Evolutionary conservation across 2,888 invertebrate genomes (phyloP), one percentile per base, ranked within the genome.

Genomic region (Eupsilia transversa): DNA sequence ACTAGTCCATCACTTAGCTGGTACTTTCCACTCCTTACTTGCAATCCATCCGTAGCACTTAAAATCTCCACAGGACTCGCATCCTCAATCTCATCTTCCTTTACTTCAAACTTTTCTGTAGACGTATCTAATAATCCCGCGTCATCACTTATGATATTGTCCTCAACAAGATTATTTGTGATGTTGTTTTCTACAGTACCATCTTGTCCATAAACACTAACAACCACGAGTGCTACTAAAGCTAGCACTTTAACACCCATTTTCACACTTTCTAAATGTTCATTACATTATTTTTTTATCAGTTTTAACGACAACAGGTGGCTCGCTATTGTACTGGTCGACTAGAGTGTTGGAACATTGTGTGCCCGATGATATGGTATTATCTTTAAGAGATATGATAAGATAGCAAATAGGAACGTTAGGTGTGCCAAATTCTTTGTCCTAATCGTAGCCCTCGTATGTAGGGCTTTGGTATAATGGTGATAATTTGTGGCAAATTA

Each of bases 401-500:
- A 96, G 96, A 96, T 96, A 96, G 91, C 87, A 93, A 96, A 95
- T 94, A 95, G 94, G 95, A 93, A 91, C 95, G 94, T 92, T 95
- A 92, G 96, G 96, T 94, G 96, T 94, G 96, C 96, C 96, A 95
- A 96, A 96, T 96, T 96, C 95, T 96, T 95, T 95, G 95, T 95
- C 92, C 93, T 94, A 93, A 96, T 94, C 94, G 87, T 78, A 89
- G 92, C 90, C 91, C 92, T 91, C 80, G 81, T 87, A 83, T 88
- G 72, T 82, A 83, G 86, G 88, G 85, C 86, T 88, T 89, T 88
- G 85, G 82, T 88, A 80, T 77, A 77, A 78, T 85, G 77, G 75
- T 79, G 72, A 80, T 76, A 79, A 82, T 82, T 84, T 66, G 61
- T 77, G 65, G 70, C 65, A 72, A 86, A 79, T 79, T 74, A 72